A percentile compares a stretch with the other conserved stretches of the same genome.
Conservation (phyloP, 1,140 invertebrate species). For the Drosophila triauraria region DNA sequence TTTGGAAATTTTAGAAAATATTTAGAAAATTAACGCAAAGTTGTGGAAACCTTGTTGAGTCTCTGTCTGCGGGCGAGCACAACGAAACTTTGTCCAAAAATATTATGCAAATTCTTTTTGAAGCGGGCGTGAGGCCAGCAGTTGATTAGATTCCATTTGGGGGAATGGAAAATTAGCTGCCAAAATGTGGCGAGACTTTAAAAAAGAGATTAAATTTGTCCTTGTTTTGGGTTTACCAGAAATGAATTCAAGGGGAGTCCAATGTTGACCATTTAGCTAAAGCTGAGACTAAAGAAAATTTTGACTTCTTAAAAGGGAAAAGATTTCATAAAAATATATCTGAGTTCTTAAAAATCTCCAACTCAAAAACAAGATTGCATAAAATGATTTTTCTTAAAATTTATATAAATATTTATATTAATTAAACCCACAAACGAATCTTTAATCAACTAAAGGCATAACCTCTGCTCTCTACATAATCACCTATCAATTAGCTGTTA, state of each 20-base stretch:
- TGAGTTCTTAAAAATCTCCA: too few relatives aligned
- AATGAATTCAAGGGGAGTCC: background rate
- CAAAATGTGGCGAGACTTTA: constrained; percentile 9
- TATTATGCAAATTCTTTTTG: constrained; percentile 71
- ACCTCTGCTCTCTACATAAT: background rate
- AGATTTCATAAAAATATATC: background rate
- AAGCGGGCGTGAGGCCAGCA: constrained; percentile 6
- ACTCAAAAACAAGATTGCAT: too few relatives aligned
- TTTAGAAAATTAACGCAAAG: constrained; percentile 83
- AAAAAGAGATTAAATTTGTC: constrained; percentile 13
- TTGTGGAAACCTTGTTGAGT: constrained; percentile 66
- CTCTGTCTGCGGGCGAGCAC: constrained; percentile 36
- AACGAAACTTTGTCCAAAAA: constrained; percentile 60
- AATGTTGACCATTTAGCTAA: too few relatives aligned
- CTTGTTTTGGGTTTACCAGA: background rate
- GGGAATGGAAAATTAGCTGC: constrained; percentile 29
- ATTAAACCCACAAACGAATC: too few relatives aligned
- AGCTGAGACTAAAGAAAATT: too few relatives aligned
- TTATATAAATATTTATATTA: background rate
- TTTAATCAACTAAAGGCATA: background rate
- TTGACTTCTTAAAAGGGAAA: background rate
- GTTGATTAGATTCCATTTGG: constrained; percentile 41
- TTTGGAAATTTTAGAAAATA: constrained; percentile 76
- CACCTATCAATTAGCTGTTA: background rate
- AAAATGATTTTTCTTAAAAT: too few relatives aligned